phyloP scores from a whole-genome alignment of 2,113 vertebrate species.

The Gymnogyps californianus region DNA sequence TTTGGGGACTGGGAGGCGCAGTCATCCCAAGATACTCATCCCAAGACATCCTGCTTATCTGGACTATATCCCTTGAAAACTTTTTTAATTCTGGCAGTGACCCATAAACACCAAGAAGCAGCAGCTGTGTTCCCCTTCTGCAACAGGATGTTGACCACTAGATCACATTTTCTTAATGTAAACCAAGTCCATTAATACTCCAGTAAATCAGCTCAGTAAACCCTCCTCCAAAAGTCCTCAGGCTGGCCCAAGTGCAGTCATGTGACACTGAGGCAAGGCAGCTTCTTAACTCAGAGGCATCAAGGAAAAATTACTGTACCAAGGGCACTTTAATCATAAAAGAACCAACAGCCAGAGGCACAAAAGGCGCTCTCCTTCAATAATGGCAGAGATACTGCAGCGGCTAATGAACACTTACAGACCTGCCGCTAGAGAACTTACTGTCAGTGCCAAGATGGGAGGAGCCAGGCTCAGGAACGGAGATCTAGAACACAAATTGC shows the following conservation, averaged over 20 bases:
- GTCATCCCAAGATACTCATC: not conserved
- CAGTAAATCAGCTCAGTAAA: not conserved
- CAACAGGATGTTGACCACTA: not conserved
- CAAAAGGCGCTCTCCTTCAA: not conserved
- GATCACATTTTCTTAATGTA: conserved; percentile 16
- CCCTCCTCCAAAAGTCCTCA: not conserved
- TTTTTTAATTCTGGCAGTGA: conserved; percentile 20
- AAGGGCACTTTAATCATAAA: not conserved
- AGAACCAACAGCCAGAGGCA: not conserved
- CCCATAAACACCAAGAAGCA: conserved; percentile 8
- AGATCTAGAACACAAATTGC: not conserved
- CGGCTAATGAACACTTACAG: not conserved
- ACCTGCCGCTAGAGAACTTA: not conserved
- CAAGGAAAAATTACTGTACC: not conserved
- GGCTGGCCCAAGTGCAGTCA: not conserved
- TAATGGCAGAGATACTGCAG: not conserved
- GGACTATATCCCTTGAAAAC: conserved; percentile 32
- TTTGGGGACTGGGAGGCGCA: not conserved
- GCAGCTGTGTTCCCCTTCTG: conserved; percentile 45
- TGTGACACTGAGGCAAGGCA: not conserved
- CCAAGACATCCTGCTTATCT: conserved; percentile 36
- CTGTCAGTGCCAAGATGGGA: not conserved
- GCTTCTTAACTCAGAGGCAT: not conserved
- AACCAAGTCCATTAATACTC: not conserved
- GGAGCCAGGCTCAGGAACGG: not conserved